Percentiles rank a stretch among this genome's conserved stretches.
Evolutionary conservation across 2,888 invertebrate species (phyloP).

Genomic region (Caenorhabditis uteleia): DNA sequence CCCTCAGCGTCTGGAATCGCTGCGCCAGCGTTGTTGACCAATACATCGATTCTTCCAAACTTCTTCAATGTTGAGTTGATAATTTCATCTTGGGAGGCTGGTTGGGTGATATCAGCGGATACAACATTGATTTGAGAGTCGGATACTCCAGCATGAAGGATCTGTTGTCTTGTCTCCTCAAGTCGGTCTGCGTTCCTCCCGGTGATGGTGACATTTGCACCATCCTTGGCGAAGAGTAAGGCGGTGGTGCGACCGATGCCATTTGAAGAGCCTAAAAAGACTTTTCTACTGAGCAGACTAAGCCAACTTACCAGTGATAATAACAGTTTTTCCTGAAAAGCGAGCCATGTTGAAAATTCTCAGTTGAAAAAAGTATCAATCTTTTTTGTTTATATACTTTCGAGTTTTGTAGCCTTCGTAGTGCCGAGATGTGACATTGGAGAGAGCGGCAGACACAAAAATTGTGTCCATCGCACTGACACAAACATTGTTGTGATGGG

Average conservation of each 20-base stretch:
- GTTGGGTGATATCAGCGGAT: slow-evolving; percentile 10
- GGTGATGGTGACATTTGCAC: slow-evolving; percentile 22
- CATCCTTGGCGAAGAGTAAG: slow-evolving; percentile 14
- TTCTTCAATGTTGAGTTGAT: slow-evolving; percentile 9
- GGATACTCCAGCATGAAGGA: slow-evolving; percentile 12
- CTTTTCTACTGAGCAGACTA: too few relatives aligned
- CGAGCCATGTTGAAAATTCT: slow-evolving; percentile 8
- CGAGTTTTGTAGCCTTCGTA: too few relatives aligned
- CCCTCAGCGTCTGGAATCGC: slow-evolving; percentile 3
- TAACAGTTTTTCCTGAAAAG: slow-evolving; percentile 14
- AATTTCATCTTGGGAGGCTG: slow-evolving; percentile 10
- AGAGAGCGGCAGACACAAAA: too few relatives aligned
- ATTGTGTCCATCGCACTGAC: too few relatives aligned
- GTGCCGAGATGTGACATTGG: too few relatives aligned
- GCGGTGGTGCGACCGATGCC: slow-evolving; percentile 24
- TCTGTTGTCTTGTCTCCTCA: slow-evolving; percentile 9
- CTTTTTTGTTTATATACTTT: too few relatives aligned
- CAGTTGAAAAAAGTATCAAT: too few relatives aligned
- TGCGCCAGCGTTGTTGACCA: slow-evolving; percentile 26
- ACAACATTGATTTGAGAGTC: slow-evolving; percentile 4
- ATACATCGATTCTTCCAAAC: slow-evolving; percentile 23
- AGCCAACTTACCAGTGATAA: slow-evolving; percentile 11
- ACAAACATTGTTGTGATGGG: too few relatives aligned
- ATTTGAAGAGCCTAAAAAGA: slow-evolving; percentile 23
- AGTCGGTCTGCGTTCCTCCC: slow-evolving; percentile 21